Evolutionary conservation across 1,140 invertebrate genomes (phyloP), one percentile per base, ranked within the genome.

Genomic region (Hetaerina americana): DNA sequence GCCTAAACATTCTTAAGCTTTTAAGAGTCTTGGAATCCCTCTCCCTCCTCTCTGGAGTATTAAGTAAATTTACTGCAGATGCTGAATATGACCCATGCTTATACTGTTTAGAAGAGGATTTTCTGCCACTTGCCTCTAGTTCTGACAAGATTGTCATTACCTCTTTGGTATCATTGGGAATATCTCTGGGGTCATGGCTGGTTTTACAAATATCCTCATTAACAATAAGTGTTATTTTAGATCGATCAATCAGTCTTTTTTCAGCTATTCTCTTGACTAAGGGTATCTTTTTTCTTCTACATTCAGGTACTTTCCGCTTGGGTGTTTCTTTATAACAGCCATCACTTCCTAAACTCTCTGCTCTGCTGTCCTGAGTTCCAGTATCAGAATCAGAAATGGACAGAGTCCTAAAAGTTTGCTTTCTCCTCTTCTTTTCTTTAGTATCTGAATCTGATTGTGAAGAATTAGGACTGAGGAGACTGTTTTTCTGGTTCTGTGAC

Each of bases 21-120:
- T 86, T 86, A 0, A 87, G 77, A 5, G 85, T 84, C 1, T 82
- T 81, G 5, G 85, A 85, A 76, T 87, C 85, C 70, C 84, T 85
- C 18, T 66, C 69, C 10, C 74, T 71, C 49, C 73, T 75, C 10
- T 75, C 77, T n/a, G 75, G 73, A 24, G 69, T 72, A n/a, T 72
- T 57, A 74, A 74, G 75, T 29, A 28, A 29, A 6, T 29, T 66
- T 10, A 28, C 31, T 66, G 57, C n/a, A 27, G 57, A 26, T 26
- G 26, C 27, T 1, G 57, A 57, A 18, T 29, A 28, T 5, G 49
- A 66, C 24, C 22, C 26, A n/a, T 66, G 71, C 1, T 12, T n/a
- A 28, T 66, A 66, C 22, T 66, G 31, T 26, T 22, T 28, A 18
- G 49, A 28, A 18, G 40, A 57, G 2, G 40, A 57, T 15, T 69